These are phyloP conservation scores for Endomychus coccineus DNA, from an alignment of 2,888 invertebrate species.

Conservation along the genomic window DNA sequence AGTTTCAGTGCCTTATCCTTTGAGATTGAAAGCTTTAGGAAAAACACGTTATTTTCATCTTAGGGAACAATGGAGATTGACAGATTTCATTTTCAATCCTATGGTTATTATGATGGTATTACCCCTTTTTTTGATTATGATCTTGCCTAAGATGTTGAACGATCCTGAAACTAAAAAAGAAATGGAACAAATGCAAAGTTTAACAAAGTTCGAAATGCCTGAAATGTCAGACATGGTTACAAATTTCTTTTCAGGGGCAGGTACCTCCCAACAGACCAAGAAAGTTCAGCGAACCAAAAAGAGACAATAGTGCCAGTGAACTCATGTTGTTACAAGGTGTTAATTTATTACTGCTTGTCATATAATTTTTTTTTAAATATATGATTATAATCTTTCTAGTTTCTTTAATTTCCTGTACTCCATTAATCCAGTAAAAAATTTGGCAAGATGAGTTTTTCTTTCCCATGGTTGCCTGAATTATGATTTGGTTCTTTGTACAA, in stretches of 20 bases:
- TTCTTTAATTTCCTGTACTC: too few relatives aligned
- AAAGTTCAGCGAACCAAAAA: conserved; percentile 35
- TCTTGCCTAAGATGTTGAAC: conserved; percentile 94
- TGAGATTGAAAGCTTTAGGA: conserved; percentile 77
- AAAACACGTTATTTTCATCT: conserved; percentile 82
- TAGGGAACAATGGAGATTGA: conserved; percentile 93
- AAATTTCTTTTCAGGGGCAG: conserved; percentile 65
- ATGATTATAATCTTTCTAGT: too few relatives aligned
- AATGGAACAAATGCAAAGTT: conserved; percentile 80
- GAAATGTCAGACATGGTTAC: conserved; percentile 96
- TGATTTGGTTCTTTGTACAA: too few relatives aligned
- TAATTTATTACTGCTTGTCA: too few relatives aligned
- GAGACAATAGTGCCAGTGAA: too few relatives aligned
- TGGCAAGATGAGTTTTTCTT: too few relatives aligned
- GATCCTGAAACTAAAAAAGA: conserved; percentile 97
- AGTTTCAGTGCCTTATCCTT: conserved; percentile 85
- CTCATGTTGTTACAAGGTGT: too few relatives aligned
- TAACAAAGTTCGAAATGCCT: conserved; percentile 80
- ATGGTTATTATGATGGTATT: conserved; percentile 98
- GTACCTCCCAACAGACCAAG: conserved; percentile 27
- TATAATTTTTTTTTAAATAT: too few relatives aligned
- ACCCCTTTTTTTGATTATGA: conserved; percentile 82
- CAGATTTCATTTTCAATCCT: conserved; percentile 93
- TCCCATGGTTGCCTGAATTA: too few relatives aligned
- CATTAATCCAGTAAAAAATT: too few relatives aligned